phyloP scores from a whole-genome alignment of 2,113 vertebrate species.

The Andinoacara biseriatus region DNA sequence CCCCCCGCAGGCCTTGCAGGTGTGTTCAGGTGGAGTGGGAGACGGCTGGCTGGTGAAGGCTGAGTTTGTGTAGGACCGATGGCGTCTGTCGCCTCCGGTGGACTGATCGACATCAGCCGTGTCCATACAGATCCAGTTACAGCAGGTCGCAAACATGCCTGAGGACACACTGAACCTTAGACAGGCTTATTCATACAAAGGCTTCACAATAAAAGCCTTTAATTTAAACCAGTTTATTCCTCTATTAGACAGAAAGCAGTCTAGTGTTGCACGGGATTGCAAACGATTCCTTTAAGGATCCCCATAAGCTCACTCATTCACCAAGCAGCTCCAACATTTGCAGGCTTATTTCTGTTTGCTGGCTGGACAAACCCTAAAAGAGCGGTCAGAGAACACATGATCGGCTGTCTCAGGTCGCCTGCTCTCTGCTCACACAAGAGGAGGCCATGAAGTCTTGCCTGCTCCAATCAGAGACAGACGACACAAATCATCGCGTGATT shows the following conservation, averaged over 20 bases:
- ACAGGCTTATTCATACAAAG: background rate
- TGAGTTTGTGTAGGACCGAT: constrained; percentile 88
- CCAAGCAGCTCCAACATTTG: background rate
- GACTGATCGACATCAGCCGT: constrained; percentile 78
- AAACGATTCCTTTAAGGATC: too few relatives aligned
- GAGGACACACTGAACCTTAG: background rate
- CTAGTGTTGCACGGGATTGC: background rate
- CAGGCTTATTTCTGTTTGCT: background rate
- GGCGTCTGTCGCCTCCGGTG: constrained; percentile 29
- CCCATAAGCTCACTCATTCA: background rate
- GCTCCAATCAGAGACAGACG: background rate
- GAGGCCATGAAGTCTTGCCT: background rate
- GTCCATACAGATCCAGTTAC: constrained; percentile 92
- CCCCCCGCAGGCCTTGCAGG: constrained; percentile 86
- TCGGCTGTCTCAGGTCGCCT: background rate
- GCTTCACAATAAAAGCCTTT: background rate
- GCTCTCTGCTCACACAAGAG: background rate
- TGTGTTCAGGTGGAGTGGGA: constrained; percentile 78
- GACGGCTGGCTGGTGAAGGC: constrained; percentile 88
- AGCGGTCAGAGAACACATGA: too few relatives aligned
- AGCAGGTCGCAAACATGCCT: constrained; percentile 92
- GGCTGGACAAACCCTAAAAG: background rate
- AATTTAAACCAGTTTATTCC: background rate
- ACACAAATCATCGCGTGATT: too few relatives aligned
- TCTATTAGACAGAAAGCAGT: background rate